These are phyloP conservation scores for Tipula unca DNA, from an alignment of 2,888 invertebrate species.

Conservation along the genomic window DNA sequence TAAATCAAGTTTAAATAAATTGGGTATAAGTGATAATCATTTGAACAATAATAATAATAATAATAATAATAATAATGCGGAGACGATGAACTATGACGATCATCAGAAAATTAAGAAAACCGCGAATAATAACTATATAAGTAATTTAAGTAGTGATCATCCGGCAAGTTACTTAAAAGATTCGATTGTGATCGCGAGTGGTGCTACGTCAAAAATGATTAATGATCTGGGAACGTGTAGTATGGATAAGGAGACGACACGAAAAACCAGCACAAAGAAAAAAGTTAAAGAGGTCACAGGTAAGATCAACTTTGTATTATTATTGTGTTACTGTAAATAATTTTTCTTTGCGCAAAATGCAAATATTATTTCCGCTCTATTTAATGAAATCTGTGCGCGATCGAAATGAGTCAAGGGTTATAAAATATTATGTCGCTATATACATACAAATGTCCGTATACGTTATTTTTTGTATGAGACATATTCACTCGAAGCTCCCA, in stretches of 20 bases:
- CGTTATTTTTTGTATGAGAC: too few relatives aligned
- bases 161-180: not conserved
- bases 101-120: not conserved
- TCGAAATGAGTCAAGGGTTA: not conserved
- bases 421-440: too few relatives aligned
- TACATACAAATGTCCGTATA: too few relatives aligned
- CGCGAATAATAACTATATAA: not conserved
- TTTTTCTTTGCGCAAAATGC: too few relatives aligned
- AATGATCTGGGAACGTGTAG: not conserved
- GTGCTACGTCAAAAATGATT: not conserved
- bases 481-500: not conserved
- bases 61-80: slow-evolving; percentile 14
- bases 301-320: not conserved
- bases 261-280: not conserved
- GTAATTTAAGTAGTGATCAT: slow-evolving; percentile 8
- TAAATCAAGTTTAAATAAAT: slow-evolving; percentile 14
- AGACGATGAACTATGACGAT: not conserved
- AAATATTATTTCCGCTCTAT: not conserved
- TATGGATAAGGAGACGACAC: not conserved
- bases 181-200: not conserved
- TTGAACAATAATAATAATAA: not conserved
- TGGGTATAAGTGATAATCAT: not conserved
- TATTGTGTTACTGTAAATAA: not conserved
- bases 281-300: not conserved
- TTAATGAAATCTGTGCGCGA: not conserved